Evolutionary conservation across 2,113 vertebrate species (phyloP), one percentile per base, ranked within the genome.

Genomic region (Conger conger): DNA sequence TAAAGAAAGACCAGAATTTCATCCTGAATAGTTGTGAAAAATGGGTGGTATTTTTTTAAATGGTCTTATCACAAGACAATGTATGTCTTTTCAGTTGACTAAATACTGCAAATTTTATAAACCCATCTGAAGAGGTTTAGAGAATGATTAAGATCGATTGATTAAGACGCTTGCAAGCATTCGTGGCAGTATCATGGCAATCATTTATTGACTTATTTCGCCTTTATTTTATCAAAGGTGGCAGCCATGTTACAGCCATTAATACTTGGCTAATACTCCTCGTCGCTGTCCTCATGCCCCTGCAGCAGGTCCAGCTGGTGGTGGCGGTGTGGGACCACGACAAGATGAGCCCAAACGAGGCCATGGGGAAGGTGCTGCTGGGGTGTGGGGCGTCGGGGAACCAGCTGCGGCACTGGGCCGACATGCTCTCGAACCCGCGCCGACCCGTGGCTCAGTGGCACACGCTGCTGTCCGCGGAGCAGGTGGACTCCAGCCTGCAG

Each of bases 361-460:
- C 96, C 84, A 98, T 99, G 0, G 98, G 98, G 53, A 98, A 98
- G 87, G 93, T 99, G 82, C 96, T 96, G 11, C 93, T 99, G 80
- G 96, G 97, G 53, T 96, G 95, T 0, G 93, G 94, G 8, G 96
- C 96, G 0, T 89, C 96, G 0, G 98, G 98, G 45, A 98, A 97
- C 86, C 97, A 97, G 86, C 94, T 99, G 89, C 89, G 93, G 78
- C 98, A 99, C 91, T 99, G 98, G 98, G 97, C 97, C 0, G 98
- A 99, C 93, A 99, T 99, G 98, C 91, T 99, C 90, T 96, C 96
- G 87, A 98, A 96, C 87, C 97, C 98, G 0, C 95, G 97, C 68
- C 91, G 97, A 77, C 97, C 97, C 11, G 91, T 99, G 0, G 94
- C 97, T 4, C 98, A 98, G 94, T 99, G 98, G 98, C 98, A 99